Evolutionary conservation across 2,888 invertebrate genomes (phyloP).

Genomic region (Argynnis bischoffii): DNA sequence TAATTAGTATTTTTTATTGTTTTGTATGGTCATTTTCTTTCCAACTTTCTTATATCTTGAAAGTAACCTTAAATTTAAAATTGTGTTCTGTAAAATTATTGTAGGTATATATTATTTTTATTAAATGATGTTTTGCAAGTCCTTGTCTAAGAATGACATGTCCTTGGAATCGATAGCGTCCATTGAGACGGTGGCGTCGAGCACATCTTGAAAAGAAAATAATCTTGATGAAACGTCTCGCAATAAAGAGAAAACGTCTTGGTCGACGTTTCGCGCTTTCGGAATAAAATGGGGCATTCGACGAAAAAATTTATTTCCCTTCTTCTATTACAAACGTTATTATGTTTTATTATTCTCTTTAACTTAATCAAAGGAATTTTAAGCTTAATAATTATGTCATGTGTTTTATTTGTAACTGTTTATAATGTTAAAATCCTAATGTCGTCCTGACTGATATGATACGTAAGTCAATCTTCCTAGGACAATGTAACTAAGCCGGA

Average conservation of each 20-base stretch:
- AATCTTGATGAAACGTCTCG: conserved; percentile 73
- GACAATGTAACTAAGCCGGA: too few relatives aligned
- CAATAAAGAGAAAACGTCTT: conserved; percentile 64
- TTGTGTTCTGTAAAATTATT: neutral
- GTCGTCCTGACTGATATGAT: too few relatives aligned
- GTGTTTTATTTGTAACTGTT: neutral
- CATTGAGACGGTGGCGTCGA: conserved; percentile 55
- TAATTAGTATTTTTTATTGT: neutral
- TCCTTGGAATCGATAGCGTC: conserved; percentile 58
- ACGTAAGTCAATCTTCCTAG: too few relatives aligned
- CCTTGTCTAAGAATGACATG: conserved; percentile 1
- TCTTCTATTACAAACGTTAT: conserved; percentile 55
- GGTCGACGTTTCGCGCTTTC: conserved; percentile 51
- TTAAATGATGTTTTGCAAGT: neutral
- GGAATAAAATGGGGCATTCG: conserved; percentile 60
- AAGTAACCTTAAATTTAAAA: too few relatives aligned
- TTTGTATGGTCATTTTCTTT: too few relatives aligned
- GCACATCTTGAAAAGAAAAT: conserved; percentile 66
- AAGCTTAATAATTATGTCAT: neutral
- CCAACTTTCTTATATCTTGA: too few relatives aligned
- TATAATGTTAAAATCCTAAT: too few relatives aligned
- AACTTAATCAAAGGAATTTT: conserved; percentile 38
- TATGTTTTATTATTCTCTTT: conserved; percentile 59
- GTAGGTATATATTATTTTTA: neutral
- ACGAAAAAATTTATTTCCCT: conserved; percentile 61